Evolutionary conservation across 2,888 invertebrate species (phyloP).

Genomic region (Hedychridium roseum): DNA sequence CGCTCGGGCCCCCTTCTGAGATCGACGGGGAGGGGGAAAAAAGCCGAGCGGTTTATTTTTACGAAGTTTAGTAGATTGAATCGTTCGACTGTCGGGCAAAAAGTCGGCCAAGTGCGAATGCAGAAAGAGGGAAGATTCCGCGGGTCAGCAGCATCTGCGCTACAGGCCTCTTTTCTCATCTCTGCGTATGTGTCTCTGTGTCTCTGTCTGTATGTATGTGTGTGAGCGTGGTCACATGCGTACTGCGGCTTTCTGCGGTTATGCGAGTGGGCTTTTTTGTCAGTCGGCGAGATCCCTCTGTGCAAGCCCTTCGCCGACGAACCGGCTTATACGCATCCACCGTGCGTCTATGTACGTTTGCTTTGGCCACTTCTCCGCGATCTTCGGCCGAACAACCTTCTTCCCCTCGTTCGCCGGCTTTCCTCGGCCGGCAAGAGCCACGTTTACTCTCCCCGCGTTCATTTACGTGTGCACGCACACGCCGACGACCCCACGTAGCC

Average conservation of each 20-base stretch:
- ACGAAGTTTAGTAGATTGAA: slow-evolving; percentile 52
- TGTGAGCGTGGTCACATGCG: slow-evolving; percentile 19
- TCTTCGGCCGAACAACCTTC: slow-evolving; percentile 16
- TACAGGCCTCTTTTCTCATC: slow-evolving; percentile 58
- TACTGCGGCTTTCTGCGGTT: too few relatives aligned
- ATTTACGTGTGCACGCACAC: slow-evolving; percentile 6
- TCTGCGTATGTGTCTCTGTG: slow-evolving; percentile 27
- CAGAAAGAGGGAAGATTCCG: slow-evolving; percentile 4
- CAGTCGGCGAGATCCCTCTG: slow-evolving; percentile 58
- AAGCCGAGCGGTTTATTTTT: slow-evolving; percentile 47
- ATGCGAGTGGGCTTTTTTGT: slow-evolving; percentile 50
- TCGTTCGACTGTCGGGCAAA: slow-evolving; percentile 30
- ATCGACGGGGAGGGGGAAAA: slow-evolving; percentile 36
- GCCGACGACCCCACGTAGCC: too few relatives aligned
- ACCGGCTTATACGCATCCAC: slow-evolving; percentile 15
- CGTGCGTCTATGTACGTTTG: slow-evolving; percentile 27
- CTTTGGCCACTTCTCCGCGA: slow-evolving; percentile 39
- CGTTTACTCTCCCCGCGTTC: slow-evolving; percentile 10
- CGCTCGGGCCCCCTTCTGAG: slow-evolving; percentile 40
- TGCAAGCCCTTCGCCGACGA: slow-evolving; percentile 50
- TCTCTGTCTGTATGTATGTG: slow-evolving; percentile 13
- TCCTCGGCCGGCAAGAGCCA: slow-evolving; percentile 10
- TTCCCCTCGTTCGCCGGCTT: slow-evolving; percentile 6
- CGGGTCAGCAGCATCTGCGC: slow-evolving; percentile 53
- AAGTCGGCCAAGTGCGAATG: slow-evolving; percentile 4